Evolutionary conservation across 2,797 vertebrate genomes (phyloP).

Genomic region (Sphenopsis melanotis): DNA sequence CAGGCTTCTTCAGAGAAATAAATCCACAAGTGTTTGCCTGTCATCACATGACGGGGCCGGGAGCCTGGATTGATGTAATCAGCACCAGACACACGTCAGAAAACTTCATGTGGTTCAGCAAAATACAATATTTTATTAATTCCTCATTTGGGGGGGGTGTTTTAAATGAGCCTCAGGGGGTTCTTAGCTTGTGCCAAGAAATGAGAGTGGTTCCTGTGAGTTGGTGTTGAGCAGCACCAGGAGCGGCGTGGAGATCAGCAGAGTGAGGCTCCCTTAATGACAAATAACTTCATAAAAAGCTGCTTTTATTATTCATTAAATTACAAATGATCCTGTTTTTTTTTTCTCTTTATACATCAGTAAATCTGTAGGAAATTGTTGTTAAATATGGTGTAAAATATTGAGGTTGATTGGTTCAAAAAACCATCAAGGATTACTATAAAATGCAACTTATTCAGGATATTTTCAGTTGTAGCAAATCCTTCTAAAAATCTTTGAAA

Average conservation of each 20-base stretch:
- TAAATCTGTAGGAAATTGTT: background rate
- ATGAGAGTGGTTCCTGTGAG: background rate
- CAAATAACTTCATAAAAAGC: background rate
- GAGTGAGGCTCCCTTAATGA: background rate
- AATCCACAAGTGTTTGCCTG: slow-evolving; percentile 43
- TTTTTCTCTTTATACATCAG: rapidly evolving
- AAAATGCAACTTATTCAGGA: background rate
- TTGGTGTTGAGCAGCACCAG: background rate
- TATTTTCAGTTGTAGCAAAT: background rate
- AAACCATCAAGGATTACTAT: rapidly evolving
- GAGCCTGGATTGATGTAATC: slow-evolving; percentile 35
- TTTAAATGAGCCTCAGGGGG: slow-evolving; percentile 35
- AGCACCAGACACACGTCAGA: slow-evolving; percentile 40
- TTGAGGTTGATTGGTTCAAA: background rate
- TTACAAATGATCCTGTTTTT: background rate
- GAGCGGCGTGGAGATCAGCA: background rate
- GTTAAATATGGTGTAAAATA: background rate
- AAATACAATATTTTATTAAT: slow-evolving; percentile 30
- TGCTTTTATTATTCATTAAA: background rate
- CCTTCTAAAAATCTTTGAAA: too few relatives aligned
- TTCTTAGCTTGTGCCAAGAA: slow-evolving; percentile 30
- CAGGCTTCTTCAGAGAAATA: slow-evolving; percentile 38
- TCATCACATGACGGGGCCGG: slow-evolving; percentile 7
- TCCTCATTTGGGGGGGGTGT: background rate
- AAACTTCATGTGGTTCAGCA: slow-evolving; percentile 27